Conservation (phyloP, 2,888 invertebrate species). For the Pantelozetes paolii region DNA sequence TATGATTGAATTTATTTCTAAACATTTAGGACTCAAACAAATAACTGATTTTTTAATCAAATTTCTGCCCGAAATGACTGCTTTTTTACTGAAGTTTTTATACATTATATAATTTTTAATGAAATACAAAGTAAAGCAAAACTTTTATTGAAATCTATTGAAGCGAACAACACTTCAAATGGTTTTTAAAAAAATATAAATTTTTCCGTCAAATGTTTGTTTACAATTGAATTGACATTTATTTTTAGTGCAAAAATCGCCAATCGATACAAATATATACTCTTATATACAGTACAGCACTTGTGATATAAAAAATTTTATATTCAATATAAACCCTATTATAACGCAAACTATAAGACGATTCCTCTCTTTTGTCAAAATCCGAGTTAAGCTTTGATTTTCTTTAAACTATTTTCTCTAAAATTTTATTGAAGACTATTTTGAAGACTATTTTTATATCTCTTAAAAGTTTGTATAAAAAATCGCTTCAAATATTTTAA, state of each 20-base stretch:
- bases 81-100: not conserved
- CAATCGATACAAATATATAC: slow-evolving; percentile 6
- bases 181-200: not conserved
- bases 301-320: slow-evolving; percentile 13
- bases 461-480: not conserved
- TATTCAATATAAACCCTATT: slow-evolving; percentile 13
- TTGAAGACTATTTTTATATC: not conserved
- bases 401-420: not conserved
- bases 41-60: not conserved
- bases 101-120: not conserved
- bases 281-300: not conserved
- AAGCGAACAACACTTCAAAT: not conserved
- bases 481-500: not conserved
- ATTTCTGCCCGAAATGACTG: not conserved
- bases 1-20: too few relatives aligned
- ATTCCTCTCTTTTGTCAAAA: not conserved
- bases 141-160: slow-evolving; percentile 15
- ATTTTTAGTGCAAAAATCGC: slow-evolving; percentile 2
- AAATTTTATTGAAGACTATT: not conserved
- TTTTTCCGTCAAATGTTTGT: not conserved
- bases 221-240: slow-evolving; percentile 11
- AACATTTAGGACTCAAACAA: too few relatives aligned
- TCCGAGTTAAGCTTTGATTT: slow-evolving; percentile 28
- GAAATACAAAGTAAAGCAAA: slow-evolving; percentile 24
- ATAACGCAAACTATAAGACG: not conserved